Evolutionary conservation across 2,797 vertebrate genomes (phyloP).

Genomic region (Benthosema pterotum): DNA sequence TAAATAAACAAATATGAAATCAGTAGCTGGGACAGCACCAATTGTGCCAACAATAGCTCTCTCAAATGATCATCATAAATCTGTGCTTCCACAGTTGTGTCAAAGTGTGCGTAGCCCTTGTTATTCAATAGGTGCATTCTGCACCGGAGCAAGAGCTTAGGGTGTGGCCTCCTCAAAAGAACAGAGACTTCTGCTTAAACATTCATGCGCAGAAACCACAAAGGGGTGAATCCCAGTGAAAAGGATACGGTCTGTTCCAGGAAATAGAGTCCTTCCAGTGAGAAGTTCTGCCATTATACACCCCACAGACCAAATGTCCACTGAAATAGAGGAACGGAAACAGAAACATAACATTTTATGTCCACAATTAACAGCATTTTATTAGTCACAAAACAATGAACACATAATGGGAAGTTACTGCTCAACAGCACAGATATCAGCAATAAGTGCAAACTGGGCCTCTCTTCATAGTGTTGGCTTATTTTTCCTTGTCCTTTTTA

Average conservation of each 20-base stretch:
- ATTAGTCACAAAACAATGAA: constrained; percentile 3
- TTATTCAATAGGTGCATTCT: constrained; percentile 23
- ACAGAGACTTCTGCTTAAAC: neutral
- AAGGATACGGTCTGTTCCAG: constrained; percentile 99
- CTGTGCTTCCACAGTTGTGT: neutral
- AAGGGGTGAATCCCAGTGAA: constrained; percentile 25
- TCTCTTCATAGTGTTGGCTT: too few relatives aligned
- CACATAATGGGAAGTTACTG: neutral
- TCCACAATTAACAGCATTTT: neutral
- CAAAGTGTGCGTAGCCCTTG: constrained; percentile 4
- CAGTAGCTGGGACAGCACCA: neutral
- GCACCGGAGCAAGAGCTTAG: neutral
- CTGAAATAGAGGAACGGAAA: constrained; percentile 70
- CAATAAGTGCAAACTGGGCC: too few relatives aligned
- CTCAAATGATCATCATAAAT: constrained; percentile 6
- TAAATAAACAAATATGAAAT: neutral
- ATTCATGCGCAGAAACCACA: neutral
- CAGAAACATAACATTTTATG: neutral
- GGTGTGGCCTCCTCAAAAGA: neutral
- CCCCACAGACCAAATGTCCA: constrained; percentile 99
- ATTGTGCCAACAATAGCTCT: constrained; percentile 10
- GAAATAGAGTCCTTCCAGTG: constrained; percentile 95
- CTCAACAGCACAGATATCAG: neutral
- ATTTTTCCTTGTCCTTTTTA: too few relatives aligned
- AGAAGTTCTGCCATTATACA: constrained; percentile 99